Evolutionary conservation across 2,888 invertebrate genomes (phyloP).

Genomic region (Hypomecis punctinalis): DNA sequence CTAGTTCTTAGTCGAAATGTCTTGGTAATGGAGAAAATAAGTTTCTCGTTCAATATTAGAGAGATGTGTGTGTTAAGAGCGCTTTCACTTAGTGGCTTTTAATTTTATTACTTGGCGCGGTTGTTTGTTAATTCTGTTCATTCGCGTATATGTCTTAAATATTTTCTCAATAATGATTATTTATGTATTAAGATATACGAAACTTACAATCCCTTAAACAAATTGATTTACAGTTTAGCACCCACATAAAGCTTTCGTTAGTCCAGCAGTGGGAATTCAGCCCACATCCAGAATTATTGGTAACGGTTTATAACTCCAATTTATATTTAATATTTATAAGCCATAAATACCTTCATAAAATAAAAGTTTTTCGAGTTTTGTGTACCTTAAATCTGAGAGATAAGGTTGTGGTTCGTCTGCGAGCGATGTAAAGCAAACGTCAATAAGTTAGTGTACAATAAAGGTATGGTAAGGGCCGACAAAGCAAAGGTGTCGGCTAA

Average conservation of each 20-base stretch:
- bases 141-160: conserved; percentile 18
- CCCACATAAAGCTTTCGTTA: conserved; percentile 25
- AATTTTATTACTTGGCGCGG: conserved; percentile 1
- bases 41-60: conserved; percentile 3
- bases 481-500: conserved; percentile 76
- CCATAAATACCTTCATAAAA: conserved; percentile 50
- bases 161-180: neutral
- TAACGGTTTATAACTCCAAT: conserved; percentile 51
- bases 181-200: conserved; percentile 13
- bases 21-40: conserved; percentile 33
- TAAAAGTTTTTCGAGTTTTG: conserved; percentile 25
- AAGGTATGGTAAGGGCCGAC: conserved; percentile 67
- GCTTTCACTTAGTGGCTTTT: conserved; percentile 5
- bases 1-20: conserved; percentile 42
- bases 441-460: conserved; percentile 56
- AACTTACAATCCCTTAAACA: conserved; percentile 23
- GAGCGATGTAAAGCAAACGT: conserved; percentile 40
- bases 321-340: conserved; percentile 53
- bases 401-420: conserved; percentile 46
- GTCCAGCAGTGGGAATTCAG: conserved; percentile 35
- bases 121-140: neutral
- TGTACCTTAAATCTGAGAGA: conserved; percentile 20
- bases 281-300: conserved; percentile 44
- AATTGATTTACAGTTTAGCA: conserved; percentile 34
- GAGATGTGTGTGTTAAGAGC: neutral